Evolutionary conservation across 2,888 invertebrate species (phyloP).

Genomic region (Strigamia crassipes): DNA sequence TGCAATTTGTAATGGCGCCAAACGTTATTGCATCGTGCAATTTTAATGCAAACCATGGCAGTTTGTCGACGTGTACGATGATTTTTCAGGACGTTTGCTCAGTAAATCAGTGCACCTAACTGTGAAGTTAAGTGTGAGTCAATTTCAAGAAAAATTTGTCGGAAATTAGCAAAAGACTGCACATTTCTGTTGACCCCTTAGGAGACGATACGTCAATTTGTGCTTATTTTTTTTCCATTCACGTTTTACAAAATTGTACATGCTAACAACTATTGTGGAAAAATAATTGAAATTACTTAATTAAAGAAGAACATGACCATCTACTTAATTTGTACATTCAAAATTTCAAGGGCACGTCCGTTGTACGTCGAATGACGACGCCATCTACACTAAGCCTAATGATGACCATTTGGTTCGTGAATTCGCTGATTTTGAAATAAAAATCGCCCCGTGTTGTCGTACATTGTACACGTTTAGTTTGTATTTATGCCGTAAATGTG

Average conservation of each 20-base stretch:
- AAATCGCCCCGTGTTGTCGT: background rate
- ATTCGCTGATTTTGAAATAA: background rate
- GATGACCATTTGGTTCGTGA: background rate
- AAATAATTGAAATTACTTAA: too few relatives aligned
- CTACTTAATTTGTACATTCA: background rate
- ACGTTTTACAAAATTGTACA: too few relatives aligned
- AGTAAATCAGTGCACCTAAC: background rate
- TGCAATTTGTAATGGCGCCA: slow-evolving; percentile 19
- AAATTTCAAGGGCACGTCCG: slow-evolving; percentile 1
- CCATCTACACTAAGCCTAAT: slow-evolving; percentile 4
- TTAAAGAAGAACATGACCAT: too few relatives aligned
- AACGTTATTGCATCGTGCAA: background rate
- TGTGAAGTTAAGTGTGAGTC: slow-evolving; percentile 8
- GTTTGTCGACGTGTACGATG: background rate
- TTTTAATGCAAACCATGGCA: background rate
- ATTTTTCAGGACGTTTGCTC: background rate
- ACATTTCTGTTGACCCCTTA: background rate
- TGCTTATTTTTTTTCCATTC: too few relatives aligned
- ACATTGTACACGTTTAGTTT: background rate
- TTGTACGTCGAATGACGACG: background rate
- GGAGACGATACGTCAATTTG: too few relatives aligned
- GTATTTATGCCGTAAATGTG: background rate
- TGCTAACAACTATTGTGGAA: too few relatives aligned
- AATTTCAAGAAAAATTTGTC: background rate
- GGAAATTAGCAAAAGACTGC: background rate